Base-by-base conservation (phyloP, 1,140 invertebrate species). In the Reticulitermes speratus region DNA sequence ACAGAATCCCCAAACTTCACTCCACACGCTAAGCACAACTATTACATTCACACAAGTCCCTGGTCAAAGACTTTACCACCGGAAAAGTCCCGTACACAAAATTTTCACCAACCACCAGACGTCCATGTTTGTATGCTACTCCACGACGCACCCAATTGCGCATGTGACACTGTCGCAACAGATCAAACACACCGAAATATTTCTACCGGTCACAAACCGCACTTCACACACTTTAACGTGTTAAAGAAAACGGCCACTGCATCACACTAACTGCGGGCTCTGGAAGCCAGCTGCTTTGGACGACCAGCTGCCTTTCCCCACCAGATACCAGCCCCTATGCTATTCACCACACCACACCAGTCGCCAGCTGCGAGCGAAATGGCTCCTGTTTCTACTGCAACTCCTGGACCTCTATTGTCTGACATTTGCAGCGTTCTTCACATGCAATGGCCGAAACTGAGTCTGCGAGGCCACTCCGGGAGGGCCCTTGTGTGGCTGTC, bases 61-160 rank as follows among this genome's bases (percentile, higher is more conserved):
- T 86, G 85, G 87, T 86, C 87, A 87, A 87, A 86, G 84, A 87
- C 32, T 86, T 88, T 85, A 86, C 83, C 83, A 83, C 48, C 85
- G 87, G 45, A 86, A 87, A 88, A 82, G 87, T 86, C 86, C 87
- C 87, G 85, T 87, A 87, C 86, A 87, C 87, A 86, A 83, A 86
- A 87, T 85, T 87, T 88, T 88, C 84, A 84, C 59, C 87, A 86
- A 45, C 87, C 87, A 85, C 84, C 86, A 86, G 87, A 87, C 88
- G 87, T 87, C 88, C 88, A 88, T 88, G 87, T 88, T 88, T 87
- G 87, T 85, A 86, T 85, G 85, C 81, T 75, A 86, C 59, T 69
- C 87, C 55, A 45, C 48, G 55, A 87, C 88, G 88, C 88, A 88
- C 69, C 55, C 86, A 86, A 88, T 87, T 87, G 87, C 87, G 87